Conservation (phyloP, 2,888 invertebrate genomes). For the Odontocolon sp. region DNA sequence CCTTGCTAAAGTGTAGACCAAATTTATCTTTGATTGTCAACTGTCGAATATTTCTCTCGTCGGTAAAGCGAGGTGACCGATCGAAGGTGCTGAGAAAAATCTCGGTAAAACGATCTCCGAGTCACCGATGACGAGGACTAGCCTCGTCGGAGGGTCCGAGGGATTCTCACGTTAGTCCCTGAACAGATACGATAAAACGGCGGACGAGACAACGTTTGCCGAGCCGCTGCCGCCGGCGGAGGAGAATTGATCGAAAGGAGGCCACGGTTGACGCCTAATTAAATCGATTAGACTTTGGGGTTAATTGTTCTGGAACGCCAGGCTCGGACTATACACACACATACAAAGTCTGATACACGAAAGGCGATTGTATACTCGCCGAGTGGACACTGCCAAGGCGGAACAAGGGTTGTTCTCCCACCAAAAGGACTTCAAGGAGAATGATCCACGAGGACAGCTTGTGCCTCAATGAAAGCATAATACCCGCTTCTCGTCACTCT, state of each 20-base stretch:
- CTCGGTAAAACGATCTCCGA: background rate
- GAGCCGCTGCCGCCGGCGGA: constrained; percentile 29
- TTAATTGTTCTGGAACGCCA: constrained; percentile 78
- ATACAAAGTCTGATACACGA: constrained; percentile 15
- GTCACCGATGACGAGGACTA: background rate
- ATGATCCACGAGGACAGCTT: constrained; percentile 51
- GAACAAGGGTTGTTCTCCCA: constrained; percentile 30
- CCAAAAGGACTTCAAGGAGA: constrained; percentile 54
- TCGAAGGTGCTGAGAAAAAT: constrained; percentile 12
- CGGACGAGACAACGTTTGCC: background rate
- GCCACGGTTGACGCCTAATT: constrained; percentile 72
- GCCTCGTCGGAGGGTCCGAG: background rate
- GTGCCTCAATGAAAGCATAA: constrained; percentile 46
- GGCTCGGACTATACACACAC: constrained; percentile 49
- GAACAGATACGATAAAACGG: background rate
- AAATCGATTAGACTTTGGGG: constrained; percentile 78
- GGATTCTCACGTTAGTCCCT: background rate
- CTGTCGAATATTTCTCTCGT: constrained; percentile 18
- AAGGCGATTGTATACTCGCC: no score
- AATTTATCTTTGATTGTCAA: constrained; percentile 1
- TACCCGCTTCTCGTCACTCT: constrained; percentile 19
- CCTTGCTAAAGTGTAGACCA: background rate
- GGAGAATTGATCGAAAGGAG: constrained; percentile 70
- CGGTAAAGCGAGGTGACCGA: constrained; percentile 46
- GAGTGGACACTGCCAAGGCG: constrained; percentile 15